Conservation (phyloP, 2,113 vertebrate species). For the Notiomystis cincta region DNA sequence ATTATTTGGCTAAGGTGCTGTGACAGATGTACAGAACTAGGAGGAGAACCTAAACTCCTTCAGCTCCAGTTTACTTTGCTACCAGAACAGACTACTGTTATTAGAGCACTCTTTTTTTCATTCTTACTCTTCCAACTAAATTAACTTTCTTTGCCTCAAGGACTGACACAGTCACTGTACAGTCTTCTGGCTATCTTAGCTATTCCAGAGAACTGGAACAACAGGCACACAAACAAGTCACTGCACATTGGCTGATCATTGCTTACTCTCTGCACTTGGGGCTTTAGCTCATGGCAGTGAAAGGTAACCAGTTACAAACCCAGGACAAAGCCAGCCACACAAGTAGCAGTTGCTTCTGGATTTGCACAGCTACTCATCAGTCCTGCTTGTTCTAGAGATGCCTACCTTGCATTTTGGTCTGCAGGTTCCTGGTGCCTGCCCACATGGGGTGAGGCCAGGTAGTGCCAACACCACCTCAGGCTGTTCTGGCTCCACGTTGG, state of each 20-base stretch:
- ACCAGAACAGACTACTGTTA: constrained; percentile 9
- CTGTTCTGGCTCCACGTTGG: background rate
- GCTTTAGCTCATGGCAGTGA: background rate
- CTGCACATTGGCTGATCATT: background rate
- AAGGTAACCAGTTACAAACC: background rate
- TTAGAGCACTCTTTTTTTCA: constrained; percentile 1
- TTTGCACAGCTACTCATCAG: background rate
- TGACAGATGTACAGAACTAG: background rate
- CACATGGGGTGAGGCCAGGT: background rate
- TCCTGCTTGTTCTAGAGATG: background rate
- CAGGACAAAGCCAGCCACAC: background rate
- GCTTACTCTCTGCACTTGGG: background rate
- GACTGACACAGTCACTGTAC: background rate
- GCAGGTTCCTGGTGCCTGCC: background rate
- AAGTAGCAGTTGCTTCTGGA: background rate
- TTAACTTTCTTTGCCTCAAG: constrained; percentile 61
- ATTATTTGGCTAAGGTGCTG: background rate
- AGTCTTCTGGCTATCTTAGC: constrained; percentile 1
- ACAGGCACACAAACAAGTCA: constrained; percentile 30
- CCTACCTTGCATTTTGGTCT: background rate
- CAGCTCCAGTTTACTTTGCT: background rate
- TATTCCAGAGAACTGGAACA: constrained; percentile 45
- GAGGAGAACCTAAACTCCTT: background rate
- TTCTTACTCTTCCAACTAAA: constrained; percentile 33
- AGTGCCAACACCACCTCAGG: background rate